Percentiles rank a stretch among this genome's conserved stretches.
phyloP scores from a whole-genome alignment of 2,797 vertebrate genomes.

The Microcaecilia unicolor region DNA sequence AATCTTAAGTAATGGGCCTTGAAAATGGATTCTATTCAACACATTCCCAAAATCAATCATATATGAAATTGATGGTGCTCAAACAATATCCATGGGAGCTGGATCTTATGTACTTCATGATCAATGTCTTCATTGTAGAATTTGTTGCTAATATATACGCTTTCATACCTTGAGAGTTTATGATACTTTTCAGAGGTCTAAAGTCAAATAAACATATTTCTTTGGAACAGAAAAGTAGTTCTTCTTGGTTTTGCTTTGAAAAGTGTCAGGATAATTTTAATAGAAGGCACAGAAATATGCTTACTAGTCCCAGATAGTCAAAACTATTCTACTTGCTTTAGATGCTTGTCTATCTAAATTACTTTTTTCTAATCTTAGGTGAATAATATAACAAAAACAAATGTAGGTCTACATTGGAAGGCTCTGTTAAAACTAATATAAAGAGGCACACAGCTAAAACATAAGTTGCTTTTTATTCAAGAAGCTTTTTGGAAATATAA shows the following conservation, averaged over 20 bases:
- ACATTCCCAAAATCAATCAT: slow-evolving; percentile 15
- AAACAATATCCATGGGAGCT: slow-evolving; percentile 2
- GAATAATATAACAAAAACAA: neutral
- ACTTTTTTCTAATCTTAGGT: neutral
- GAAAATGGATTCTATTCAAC: slow-evolving; percentile 15
- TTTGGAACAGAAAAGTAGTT: too few relatives aligned
- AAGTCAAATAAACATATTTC: slow-evolving; percentile 6
- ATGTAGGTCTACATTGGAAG: too few relatives aligned
- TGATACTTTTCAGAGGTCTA: slow-evolving; percentile 1
- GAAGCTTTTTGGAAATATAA: too few relatives aligned
- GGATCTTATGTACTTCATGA: neutral
- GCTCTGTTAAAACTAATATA: too few relatives aligned
- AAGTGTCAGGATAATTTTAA: neutral
- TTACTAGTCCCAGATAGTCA: neutral
- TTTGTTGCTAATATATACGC: neutral
- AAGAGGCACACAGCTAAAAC: too few relatives aligned
- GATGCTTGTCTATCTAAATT: neutral
- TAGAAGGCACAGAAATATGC: neutral
- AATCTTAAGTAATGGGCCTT: slow-evolving; percentile 21
- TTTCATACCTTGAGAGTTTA: slow-evolving; percentile 2
- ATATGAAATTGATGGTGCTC: slow-evolving; percentile 19
- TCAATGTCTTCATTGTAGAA: neutral
- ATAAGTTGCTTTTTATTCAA: too few relatives aligned
- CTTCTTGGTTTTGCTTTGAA: neutral
- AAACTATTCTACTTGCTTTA: neutral